Conservation (phyloP, 2,113 vertebrate species). For the Festucalex cinctus region DNA sequence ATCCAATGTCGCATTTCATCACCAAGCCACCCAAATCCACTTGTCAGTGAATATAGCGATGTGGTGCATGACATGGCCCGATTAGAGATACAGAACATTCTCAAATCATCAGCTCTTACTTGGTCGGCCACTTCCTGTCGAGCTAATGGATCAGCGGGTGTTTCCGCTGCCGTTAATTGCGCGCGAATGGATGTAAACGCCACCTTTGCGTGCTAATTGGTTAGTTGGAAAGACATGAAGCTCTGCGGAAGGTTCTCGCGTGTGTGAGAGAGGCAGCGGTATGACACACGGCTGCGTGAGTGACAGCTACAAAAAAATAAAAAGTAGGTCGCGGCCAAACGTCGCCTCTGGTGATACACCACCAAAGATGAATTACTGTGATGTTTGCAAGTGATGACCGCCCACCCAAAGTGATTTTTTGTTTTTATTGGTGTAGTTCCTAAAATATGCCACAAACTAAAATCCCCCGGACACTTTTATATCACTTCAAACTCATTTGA, state of each 20-base stretch:
- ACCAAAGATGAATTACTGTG: neutral
- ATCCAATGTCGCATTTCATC: neutral
- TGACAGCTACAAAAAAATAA: conserved; percentile 42
- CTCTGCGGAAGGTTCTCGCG: conserved; percentile 8
- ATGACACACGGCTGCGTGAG: conserved; percentile 55
- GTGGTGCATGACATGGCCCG: too few relatives aligned
- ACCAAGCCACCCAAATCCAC: neutral
- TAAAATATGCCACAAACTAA: too few relatives aligned
- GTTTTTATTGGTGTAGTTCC: too few relatives aligned
- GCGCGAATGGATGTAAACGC: conserved; percentile 44
- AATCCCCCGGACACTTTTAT: too few relatives aligned
- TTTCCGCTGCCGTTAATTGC: conserved; percentile 31
- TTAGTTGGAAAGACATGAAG: neutral
- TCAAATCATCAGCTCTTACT: neutral
- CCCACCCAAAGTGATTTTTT: too few relatives aligned
- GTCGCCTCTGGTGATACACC: conserved; percentile 41
- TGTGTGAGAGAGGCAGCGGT: conserved; percentile 9
- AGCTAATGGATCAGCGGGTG: conserved; percentile 13
- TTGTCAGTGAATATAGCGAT: too few relatives aligned
- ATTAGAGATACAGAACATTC: neutral
- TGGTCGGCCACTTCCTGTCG: conserved; percentile 22
- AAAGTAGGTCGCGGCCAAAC: conserved; percentile 60
- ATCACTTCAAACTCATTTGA: too few relatives aligned
- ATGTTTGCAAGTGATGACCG: neutral
- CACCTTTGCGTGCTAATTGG: conserved; percentile 45